Evolutionary conservation across 1,140 invertebrate genomes (phyloP), one percentile per base, ranked within the genome.

Genomic region (Drosophila sechellia): DNA sequence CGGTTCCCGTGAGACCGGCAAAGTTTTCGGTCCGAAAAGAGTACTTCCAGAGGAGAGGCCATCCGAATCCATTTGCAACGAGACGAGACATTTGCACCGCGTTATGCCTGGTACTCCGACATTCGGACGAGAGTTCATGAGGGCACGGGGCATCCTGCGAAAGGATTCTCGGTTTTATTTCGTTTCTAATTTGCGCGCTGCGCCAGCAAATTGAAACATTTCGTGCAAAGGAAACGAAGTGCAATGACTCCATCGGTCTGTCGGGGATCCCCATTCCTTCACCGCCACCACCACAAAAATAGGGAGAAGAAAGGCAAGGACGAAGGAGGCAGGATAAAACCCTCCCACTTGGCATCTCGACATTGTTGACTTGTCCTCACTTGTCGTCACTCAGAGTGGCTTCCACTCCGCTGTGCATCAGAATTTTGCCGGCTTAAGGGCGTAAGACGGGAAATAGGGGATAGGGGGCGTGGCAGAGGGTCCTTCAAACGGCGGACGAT

Each of bases 131-230:
- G 58, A 27, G 34, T 5, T 31, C 34, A 39, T 22, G 0, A 5
- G 34, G 43, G 52, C 37, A 39, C 11, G 37, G 37, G 43, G 43
- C 68, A 45, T 52, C 3, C 31, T 55, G 64, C 5, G 20, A 40
- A 25, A 10, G 34, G 63, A 64, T 42, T 56, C 17, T 15, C 35
- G 34, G 42, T 60, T 77, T 77, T 77, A 76, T 77, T 77, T 77
- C 64, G 52, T 57, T 60, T 77, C 74, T 76, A 77, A 77, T 77
- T 77, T 77, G 72, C 54, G 63, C 63, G 39, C 43, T 39, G 55
- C 25, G 27, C 43, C 50, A 27, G 55, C 63, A 66, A 77, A 76
- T 70, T 77, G 75, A 77, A 77, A 77, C 75, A 77, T 77, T 77
- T 77, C 70, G 64, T 52, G 74, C 63, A 77, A 42, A 53, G 57